Evolutionary conservation across 2,113 vertebrate genomes (phyloP), one percentile per base, ranked within the genome.

Genomic region (Synchiropus splendidus): DNA sequence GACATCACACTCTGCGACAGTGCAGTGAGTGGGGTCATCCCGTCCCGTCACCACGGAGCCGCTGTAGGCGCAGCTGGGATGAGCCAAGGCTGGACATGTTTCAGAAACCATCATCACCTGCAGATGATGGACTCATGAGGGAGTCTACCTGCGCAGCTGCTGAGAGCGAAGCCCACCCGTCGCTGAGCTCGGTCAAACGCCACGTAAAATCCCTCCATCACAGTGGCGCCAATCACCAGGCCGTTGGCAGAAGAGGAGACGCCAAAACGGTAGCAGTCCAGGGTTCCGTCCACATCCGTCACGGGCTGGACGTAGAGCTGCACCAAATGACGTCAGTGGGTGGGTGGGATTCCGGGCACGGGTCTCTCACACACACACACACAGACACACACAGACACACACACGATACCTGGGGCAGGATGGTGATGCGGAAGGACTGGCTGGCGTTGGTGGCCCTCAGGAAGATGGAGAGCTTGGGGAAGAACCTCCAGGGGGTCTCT

Each of bases 151-250:
- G 94, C 91, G 60, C 95, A 99, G 0, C 64, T 83, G 68, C 95
- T 99, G 8, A 87, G 75, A 0, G 93, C 90, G 4, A 99, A 99
- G 64, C 95, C 95, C 51, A 99, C 83, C 53, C 87, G 86, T 45
- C 58, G 84, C 51, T 85, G 85, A 12, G 75, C 83, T 10, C 92
- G 87, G 75, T 98, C 94, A 11, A 99, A 99, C 58, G 92, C 74
- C 47, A 97, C 90, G 0, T 96, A 95, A 78, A 99, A 97, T 30
- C 95, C 95, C 71, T 99, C 95, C 94, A 99, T 97, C 33, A 98
- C 89, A 0, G 92, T 96, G 10, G 95, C 94, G 1, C 94, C 95
- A 0, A 98, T 91, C 54, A 99, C 91, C 48, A 98, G 75, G 1
- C 90, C 90, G 0, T 83, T 92, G 0, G 82, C 47, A 1, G 95